Evolutionary conservation across 2,888 invertebrate genomes (phyloP), one percentile per base, ranked within the genome.

Genomic region (Panzeria rudis): DNA sequence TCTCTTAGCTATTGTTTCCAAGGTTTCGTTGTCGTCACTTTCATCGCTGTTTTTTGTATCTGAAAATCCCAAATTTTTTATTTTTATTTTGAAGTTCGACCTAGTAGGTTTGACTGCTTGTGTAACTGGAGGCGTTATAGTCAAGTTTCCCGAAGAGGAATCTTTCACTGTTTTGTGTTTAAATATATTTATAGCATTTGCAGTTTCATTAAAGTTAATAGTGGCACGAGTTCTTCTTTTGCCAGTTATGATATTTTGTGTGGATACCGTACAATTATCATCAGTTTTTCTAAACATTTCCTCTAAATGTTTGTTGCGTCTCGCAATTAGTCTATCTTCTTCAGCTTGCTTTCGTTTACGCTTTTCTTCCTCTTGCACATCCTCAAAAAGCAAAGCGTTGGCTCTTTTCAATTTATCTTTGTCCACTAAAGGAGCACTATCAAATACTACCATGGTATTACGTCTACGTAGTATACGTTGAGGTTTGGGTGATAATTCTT

Each of bases 211-310:
- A 4, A 92, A 87, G 6, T 89, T 90, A 0, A 88, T 81, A 0
- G 87, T 86, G 0, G 88, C 80, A 0, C 91, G 89, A 0, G 91
- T 90, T 0, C 90, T 87, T 0, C 92, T 87, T 68, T 92, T 92
- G 1, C 92, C 92, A 0, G 84, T 82, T 8, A 92, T 89, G 8
- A 92, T 92, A 73, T 92, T 92, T 41, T 92, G 91, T 0, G 91
- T 90, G 3, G 92, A 92, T 0, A 92, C 88, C 15, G 88, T 88
- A 13, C 91, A 91, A 35, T 90, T 91, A 54, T 92, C 92, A 69
- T 64, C 88, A 3, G 89, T 87, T 56, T 87, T 90, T 23, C 89
- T 88, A 25, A 91, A 91, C 54, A 91, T 88, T 13, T 81, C 87
- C 1, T 88, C 89, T n/a, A 90, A 71, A 54, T 56, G 77, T 52